These are phyloP conservation scores for Semnopithecus entellus DNA, from an alignment of 2,113 vertebrate genomes.

Conservation along the genomic window DNA sequence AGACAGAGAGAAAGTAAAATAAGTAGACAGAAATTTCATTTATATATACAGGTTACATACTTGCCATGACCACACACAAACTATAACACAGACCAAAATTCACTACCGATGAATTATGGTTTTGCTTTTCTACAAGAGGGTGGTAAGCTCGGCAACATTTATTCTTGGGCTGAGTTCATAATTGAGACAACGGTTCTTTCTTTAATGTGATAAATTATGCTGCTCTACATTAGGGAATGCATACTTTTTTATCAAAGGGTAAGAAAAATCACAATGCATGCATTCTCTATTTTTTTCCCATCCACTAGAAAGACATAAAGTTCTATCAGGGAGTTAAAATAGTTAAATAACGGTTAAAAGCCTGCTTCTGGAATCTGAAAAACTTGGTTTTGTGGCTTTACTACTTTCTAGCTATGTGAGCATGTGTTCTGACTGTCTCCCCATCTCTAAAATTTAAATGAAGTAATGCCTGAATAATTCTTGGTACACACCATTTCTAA, in stretches of 20 bases:
- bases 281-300: not conserved
- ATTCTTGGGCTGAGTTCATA: not conserved
- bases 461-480: not conserved
- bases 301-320: not conserved
- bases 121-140: not conserved
- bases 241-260: not conserved
- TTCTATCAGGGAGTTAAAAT: not conserved
- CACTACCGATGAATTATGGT: not conserved
- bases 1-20: not conserved
- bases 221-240: not conserved
- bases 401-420: not conserved
- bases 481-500: not conserved
- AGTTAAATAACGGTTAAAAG: not conserved
- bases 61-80: not conserved
- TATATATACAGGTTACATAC: not conserved
- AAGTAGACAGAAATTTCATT: not conserved
- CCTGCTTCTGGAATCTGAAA: not conserved
- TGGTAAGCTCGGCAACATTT: not conserved
- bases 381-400: not conserved
- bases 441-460: not conserved
- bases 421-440: not conserved
- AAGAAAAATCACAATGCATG: not conserved
- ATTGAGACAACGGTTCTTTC: not conserved
- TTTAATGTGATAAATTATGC: not conserved
- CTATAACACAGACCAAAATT: not conserved